Evolutionary conservation across 2,888 invertebrate genomes (phyloP), one percentile per base, ranked within the genome.

Genomic region (Lampropteryx suffumata): DNA sequence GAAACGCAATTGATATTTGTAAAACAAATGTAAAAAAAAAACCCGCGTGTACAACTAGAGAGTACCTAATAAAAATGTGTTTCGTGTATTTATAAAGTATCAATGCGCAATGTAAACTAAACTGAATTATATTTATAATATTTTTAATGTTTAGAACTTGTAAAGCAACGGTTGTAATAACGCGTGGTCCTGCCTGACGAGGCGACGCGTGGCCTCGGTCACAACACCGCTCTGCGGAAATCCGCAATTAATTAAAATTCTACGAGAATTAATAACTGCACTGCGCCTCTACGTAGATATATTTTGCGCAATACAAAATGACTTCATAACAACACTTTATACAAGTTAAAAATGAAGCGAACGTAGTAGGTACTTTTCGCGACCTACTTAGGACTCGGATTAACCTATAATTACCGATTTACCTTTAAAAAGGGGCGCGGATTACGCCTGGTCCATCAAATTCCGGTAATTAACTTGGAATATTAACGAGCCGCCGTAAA

Each of bases 241-340:
- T 80, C 80, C 83, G 83, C 77, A 82, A 79, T 81, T 84, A 82
- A 86, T 87, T 87, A 86, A 84, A 84, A 87, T 84, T 84, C 76
- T 79, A 83, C 81, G 64, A 69, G 73, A 79, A 81, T 84, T 76
- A 84, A 76, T 82, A 78, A 85, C 80, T 84, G 82, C 81, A 82
- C 61, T 79, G 79, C 79, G 69, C 69, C 63, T 64, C 65, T 54
- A 17, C 55, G 59, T 61, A 17, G 17, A 43, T 52, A n/a, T n/a
- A 61, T 65, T 58, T 61, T 64, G 61, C 62, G 66, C 55, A 64
- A 58, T 65, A 40, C 55, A 49, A 42, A 64, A 71, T 65, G 64
- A 64, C 63, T 67, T 64, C 63, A 55, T 57, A 56, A 39, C 42
- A 39, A 47, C 50, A 46, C 41, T 32, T 24, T 50, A 39, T 9